Percentiles rank a stretch among this genome's conserved stretches.
Conservation (phyloP, 1,140 invertebrate genomes). For the Anthonomus grandis region DNA sequence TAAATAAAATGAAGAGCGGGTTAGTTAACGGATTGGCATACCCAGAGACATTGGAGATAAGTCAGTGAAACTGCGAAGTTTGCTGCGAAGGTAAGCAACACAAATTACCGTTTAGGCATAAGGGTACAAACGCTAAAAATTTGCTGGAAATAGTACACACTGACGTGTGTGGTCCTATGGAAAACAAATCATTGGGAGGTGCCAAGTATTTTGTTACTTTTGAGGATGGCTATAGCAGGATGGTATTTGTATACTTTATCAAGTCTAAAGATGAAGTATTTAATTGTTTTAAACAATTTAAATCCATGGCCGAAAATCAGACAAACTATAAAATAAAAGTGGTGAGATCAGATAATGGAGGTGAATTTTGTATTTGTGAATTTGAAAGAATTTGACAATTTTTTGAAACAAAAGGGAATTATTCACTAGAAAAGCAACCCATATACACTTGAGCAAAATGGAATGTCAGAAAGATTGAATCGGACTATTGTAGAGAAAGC, state of each 20-base stretch:
- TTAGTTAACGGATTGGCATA: constrained; percentile 23
- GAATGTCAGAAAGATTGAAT: constrained; percentile 47
- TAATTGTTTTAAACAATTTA: constrained; percentile 36
- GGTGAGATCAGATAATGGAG: constrained; percentile 27
- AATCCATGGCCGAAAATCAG: constrained; percentile 35
- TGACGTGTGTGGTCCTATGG: constrained; percentile 40
- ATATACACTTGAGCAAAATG: constrained; percentile 50
- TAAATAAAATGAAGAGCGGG: constrained; percentile 26
- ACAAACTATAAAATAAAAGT: constrained; percentile 47
- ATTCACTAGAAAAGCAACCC: constrained; percentile 31
- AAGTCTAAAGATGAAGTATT: constrained; percentile 40
- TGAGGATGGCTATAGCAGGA: constrained; percentile 45
- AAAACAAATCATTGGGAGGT: constrained; percentile 37
- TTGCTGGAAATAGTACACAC: constrained; percentile 44
- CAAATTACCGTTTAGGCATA: constrained; percentile 34
- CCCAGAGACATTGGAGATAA: constrained; percentile 17
- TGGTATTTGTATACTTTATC: constrained; percentile 44
- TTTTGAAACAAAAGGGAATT: constrained; percentile 35
- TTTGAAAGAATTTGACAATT: constrained; percentile 39
- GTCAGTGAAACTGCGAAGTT: constrained; percentile 30
- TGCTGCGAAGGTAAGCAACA: constrained; percentile 43
- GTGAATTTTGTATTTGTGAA: constrained; percentile 35
- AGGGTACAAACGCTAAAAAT: constrained; percentile 25
- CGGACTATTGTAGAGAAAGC: constrained; percentile 46
- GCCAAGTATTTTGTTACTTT: constrained; percentile 47